phyloP scores from a whole-genome alignment of 2,888 invertebrate species.

The Amaurobius ferox region DNA sequence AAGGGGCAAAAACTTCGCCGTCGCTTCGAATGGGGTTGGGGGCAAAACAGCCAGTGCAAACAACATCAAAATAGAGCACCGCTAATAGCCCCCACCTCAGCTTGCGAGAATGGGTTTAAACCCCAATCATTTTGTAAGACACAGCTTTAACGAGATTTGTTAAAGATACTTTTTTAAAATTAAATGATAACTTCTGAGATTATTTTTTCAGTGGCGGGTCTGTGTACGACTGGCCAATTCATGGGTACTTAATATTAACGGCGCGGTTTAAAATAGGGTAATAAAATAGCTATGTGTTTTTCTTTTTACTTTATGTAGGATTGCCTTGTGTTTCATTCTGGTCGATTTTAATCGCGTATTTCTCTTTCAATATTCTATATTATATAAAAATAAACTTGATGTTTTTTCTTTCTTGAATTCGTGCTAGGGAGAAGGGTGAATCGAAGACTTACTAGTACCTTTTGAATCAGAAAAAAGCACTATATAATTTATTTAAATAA shows the following conservation, averaged over 20 bases:
- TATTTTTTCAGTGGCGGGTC: neutral
- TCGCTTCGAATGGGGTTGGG: constrained; percentile 7
- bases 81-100: constrained; percentile 50
- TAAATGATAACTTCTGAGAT: neutral
- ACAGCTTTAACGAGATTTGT: constrained; percentile 45
- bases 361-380: too few species aligned
- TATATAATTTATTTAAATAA: too few species aligned
- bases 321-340: neutral
- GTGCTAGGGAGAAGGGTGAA: too few species aligned
- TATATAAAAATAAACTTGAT: too few species aligned
- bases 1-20: constrained; percentile 40
- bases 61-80: constrained; percentile 21
- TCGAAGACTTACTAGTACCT: too few species aligned
- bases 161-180: constrained; percentile 12
- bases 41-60: constrained; percentile 40
- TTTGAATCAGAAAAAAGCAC: too few species aligned
- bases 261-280: neutral
- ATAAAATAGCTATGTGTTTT: neutral
- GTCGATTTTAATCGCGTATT: neutral
- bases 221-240: neutral
- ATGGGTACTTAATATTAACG: constrained; percentile 3
- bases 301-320: neutral
- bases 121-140: constrained; percentile 36
- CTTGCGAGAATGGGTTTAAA: constrained; percentile 56
- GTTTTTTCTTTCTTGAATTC: too few species aligned